A percentile compares a stretch with the other conserved stretches of the same genome.
These are phyloP conservation scores for Caenorhabditis zanzibari DNA, from an alignment of 2,888 invertebrate species.

Conservation along the genomic window DNA sequence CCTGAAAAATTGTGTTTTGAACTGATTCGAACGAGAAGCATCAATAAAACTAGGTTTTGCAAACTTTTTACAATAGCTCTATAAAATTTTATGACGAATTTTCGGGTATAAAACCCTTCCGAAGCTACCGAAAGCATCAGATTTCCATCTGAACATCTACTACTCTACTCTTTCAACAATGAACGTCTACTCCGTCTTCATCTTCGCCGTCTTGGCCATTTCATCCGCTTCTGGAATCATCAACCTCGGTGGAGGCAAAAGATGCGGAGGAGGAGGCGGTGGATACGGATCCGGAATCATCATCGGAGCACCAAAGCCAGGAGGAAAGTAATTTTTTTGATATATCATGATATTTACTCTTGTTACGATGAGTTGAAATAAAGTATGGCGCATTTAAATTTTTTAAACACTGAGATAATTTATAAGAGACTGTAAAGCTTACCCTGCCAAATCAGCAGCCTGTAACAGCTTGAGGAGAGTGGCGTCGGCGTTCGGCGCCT, in stretches of 20 bases:
- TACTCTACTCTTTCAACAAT: slow-evolving; percentile 9
- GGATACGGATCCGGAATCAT: slow-evolving; percentile 43
- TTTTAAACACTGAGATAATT: no score
- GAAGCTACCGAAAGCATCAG: slow-evolving; percentile 12
- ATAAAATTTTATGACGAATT: background rate
- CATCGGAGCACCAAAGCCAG: slow-evolving; percentile 42
- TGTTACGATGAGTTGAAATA: background rate
- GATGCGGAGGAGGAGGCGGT: slow-evolving; percentile 14
- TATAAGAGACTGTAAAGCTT: slow-evolving; percentile 3
- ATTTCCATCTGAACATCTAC: slow-evolving; percentile 22
- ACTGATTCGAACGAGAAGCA: background rate
- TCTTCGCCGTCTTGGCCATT: slow-evolving; percentile 46
- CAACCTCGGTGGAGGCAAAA: slow-evolving; percentile 22
- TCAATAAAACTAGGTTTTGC: background rate
- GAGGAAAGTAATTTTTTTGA: background rate
- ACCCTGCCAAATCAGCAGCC: slow-evolving; percentile 74
- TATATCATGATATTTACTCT: no score
- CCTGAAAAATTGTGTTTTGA: slow-evolving; percentile 65
- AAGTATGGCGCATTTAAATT: slow-evolving; percentile 13
- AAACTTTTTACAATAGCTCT: no score
- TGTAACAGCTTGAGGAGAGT: slow-evolving; percentile 70
- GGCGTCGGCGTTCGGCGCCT: slow-evolving; percentile 53
- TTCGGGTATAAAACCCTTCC: slow-evolving; percentile 14
- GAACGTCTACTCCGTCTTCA: slow-evolving; percentile 50
- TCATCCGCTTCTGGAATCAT: slow-evolving; percentile 44